A percentile compares a stretch with the other conserved stretches of the same genome.
Evolutionary conservation across 2,113 vertebrate genomes (phyloP).

Genomic region (Calidris pugnax): DNA sequence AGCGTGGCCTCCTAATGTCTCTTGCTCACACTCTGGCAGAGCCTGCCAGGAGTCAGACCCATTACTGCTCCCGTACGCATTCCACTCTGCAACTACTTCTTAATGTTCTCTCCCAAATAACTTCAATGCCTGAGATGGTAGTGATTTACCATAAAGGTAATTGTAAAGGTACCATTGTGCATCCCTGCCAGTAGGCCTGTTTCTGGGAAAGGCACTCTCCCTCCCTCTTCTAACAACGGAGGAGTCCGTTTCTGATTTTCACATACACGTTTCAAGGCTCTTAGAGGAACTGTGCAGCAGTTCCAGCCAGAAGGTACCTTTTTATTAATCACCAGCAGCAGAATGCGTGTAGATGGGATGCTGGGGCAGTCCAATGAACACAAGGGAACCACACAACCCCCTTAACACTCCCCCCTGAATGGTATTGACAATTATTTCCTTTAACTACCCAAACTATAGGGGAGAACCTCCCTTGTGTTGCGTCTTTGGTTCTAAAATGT

Average conservation of each 20-base stretch:
- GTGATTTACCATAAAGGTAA: background rate
- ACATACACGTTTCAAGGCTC: accelerated
- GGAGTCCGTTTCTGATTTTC: background rate
- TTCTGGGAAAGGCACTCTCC: background rate
- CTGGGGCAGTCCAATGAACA: accelerated
- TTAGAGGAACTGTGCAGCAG: accelerated
- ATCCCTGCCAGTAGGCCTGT: background rate
- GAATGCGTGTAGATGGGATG: accelerated
- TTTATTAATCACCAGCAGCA: accelerated
- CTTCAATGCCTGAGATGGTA: background rate
- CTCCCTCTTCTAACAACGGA: accelerated
- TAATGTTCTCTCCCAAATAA: background rate
- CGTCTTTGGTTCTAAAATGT: accelerated
- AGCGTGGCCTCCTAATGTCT: accelerated
- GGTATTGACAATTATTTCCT: accelerated
- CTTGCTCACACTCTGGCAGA: accelerated
- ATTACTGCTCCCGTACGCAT: background rate
- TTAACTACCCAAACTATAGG: accelerated
- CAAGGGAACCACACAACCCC: accelerated
- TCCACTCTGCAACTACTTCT: background rate
- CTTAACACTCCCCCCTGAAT: accelerated
- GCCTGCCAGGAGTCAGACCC: background rate
- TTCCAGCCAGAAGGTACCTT: background rate
- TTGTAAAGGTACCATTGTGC: too few species aligned
- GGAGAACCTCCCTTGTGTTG: accelerated